Percentiles rank a stretch among this genome's conserved stretches.
phyloP scores from a whole-genome alignment of 2,888 invertebrate species.

The Aproaerema taeniolella region DNA sequence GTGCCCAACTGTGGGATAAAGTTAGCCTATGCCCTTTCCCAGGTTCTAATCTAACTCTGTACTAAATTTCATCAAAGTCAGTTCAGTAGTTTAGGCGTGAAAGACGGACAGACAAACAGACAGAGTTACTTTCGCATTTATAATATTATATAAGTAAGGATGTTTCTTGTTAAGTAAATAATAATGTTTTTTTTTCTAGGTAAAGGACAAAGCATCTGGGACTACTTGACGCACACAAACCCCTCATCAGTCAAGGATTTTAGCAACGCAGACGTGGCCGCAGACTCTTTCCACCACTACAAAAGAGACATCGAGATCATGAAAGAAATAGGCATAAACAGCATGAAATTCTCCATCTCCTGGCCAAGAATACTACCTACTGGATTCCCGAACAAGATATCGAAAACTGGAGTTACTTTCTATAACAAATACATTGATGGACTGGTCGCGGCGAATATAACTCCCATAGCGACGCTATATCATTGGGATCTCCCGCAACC shows the following conservation, averaged over 20 bases:
- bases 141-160: no score
- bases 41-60: no score
- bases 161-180: no score
- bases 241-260: conserved; percentile 19
- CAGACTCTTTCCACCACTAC: conserved; percentile 80
- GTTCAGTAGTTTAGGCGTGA: no score
- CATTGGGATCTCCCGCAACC: conserved; percentile 75
- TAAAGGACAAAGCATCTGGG: conserved; percentile 34
- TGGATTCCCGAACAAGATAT: conserved; percentile 50
- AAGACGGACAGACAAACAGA: no score
- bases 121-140: no score
- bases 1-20: no score
- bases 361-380: conserved; percentile 76
- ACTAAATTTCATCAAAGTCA: no score
- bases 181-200: no score
- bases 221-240: conserved; percentile 30
- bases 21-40: no score
- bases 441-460: conserved; percentile 67
- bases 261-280: conserved; percentile 77
- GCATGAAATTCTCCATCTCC: conserved; percentile 62
- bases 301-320: conserved; percentile 76
- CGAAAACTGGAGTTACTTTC: conserved; percentile 65
- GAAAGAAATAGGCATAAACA: conserved; percentile 53
- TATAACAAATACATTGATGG: conserved; percentile 73
- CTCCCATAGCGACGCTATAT: conserved; percentile 76